Evolutionary conservation across 1,140 invertebrate species (phyloP).

Genomic region (Cydia pomonella): DNA sequence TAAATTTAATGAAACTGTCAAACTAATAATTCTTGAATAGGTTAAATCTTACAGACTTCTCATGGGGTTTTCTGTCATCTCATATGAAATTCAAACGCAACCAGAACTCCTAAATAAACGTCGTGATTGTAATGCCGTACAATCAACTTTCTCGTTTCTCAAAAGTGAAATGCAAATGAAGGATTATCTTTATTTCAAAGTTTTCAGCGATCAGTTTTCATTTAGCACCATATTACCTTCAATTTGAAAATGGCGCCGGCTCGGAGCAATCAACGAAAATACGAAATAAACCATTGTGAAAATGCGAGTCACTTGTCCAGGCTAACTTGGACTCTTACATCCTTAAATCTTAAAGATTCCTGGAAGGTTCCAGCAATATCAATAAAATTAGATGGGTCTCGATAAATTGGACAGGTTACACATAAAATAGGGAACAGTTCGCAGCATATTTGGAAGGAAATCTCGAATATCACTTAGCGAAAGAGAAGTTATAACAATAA

Average conservation of each 20-base stretch:
- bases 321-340: slow-evolving; percentile 40
- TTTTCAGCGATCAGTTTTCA: slow-evolving; percentile 45
- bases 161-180: slow-evolving; percentile 20
- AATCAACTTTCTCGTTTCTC: slow-evolving; percentile 1
- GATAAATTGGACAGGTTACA: slow-evolving; percentile 47
- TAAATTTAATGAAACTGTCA: too few relatives aligned
- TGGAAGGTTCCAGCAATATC: slow-evolving; percentile 1
- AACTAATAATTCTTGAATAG: too few relatives aligned
- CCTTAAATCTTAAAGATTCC: slow-evolving; percentile 24
- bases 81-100: not conserved
- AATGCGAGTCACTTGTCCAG: slow-evolving; percentile 40
- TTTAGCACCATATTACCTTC: slow-evolving; percentile 56
- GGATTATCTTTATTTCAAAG: slow-evolving; percentile 25
- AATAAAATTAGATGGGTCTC: slow-evolving; percentile 41
- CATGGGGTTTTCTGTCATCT: not conserved
- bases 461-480: slow-evolving; percentile 77
- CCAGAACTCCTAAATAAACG: slow-evolving; percentile 3
- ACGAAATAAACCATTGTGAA: slow-evolving; percentile 47
- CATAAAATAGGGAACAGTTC: slow-evolving; percentile 60
- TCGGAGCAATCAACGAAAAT: slow-evolving; percentile 55
- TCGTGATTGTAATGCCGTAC: too few relatives aligned
- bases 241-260: slow-evolving; percentile 52
- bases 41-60: not conserved
- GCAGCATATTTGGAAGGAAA: slow-evolving; percentile 67
- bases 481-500: slow-evolving; percentile 75